Evolutionary conservation across 2,888 invertebrate genomes (phyloP).

Genomic region (Clistopyga incitator): DNA sequence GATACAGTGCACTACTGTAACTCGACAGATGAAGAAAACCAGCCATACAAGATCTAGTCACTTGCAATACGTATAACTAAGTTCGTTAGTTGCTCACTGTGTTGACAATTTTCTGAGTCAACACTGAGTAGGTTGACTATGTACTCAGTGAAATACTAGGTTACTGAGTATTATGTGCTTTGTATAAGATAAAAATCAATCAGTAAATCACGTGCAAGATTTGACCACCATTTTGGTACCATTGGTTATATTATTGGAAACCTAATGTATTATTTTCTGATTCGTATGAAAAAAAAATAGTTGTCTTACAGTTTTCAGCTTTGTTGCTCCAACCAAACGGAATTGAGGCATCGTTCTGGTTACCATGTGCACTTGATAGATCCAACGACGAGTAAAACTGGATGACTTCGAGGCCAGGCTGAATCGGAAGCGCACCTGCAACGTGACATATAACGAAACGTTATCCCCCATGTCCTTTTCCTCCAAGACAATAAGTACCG

Average conservation of each 20-base stretch:
- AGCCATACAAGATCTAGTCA: conserved; percentile 11
- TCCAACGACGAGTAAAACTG: conserved; percentile 44
- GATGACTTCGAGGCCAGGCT: conserved; percentile 31
- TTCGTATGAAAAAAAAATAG: background rate
- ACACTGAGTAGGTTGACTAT: no score
- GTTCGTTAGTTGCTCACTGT: background rate
- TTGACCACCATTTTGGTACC: no score
- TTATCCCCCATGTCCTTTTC: conserved; percentile 65
- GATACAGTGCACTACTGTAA: conserved; percentile 13
- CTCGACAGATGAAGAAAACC: conserved; percentile 12
- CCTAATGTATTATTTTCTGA: background rate
- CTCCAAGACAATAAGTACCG: conserved; percentile 73
- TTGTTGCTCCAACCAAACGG: background rate
- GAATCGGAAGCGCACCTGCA: conserved; percentile 63
- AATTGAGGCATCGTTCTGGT: background rate
- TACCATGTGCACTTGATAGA: conserved; percentile 32
- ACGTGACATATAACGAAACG: conserved; percentile 70
- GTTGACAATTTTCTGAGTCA: background rate
- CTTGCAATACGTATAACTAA: conserved; percentile 6
- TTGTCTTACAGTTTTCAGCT: conserved; percentile 25
- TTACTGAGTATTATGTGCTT: background rate
- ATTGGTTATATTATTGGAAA: no score
- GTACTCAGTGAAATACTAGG: no score
- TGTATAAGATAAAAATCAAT: no score
- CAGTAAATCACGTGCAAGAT: no score